Conservation (phyloP, 2,888 invertebrate genomes). For the Dryadula phaetusa region DNA sequence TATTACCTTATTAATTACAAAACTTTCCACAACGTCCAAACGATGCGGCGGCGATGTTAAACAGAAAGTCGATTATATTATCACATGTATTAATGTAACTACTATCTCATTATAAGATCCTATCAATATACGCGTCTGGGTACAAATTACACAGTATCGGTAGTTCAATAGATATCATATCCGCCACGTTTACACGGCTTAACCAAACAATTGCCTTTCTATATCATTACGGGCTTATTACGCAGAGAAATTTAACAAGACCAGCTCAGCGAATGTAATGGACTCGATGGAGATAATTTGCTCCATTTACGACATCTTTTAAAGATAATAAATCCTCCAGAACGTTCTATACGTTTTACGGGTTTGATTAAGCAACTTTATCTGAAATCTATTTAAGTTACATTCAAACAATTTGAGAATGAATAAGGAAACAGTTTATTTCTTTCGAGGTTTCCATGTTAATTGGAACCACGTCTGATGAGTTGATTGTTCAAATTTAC, state of each 20-base stretch:
- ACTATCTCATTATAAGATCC: constrained; percentile 44
- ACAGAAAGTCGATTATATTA: constrained; percentile 42
- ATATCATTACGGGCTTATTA: constrained; percentile 39
- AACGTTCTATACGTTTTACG: constrained; percentile 37
- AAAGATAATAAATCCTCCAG: constrained; percentile 35
- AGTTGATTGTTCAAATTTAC: constrained; percentile 55
- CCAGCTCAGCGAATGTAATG: constrained; percentile 26
- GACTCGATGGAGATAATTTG: constrained; percentile 37
- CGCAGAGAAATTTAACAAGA: constrained; percentile 36
- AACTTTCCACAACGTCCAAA: constrained; percentile 39
- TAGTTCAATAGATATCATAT: constrained; percentile 41
- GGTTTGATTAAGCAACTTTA: constrained; percentile 30
- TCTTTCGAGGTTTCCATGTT: constrained; percentile 56
- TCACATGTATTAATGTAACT: constrained; percentile 43
- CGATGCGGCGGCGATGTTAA: constrained; percentile 32
- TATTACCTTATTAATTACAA: constrained; percentile 37
- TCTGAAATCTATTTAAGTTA: constrained; percentile 30
- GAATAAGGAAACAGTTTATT: constrained; percentile 52
- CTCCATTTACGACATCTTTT: constrained; percentile 35
- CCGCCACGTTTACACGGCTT: constrained; percentile 36
- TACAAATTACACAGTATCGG: constrained; percentile 45
- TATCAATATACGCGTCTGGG: constrained; percentile 37
- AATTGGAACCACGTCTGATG: constrained; percentile 58
- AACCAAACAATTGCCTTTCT: constrained; percentile 45
- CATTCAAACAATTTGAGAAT: constrained; percentile 31